Evolutionary conservation across 2,888 invertebrate species (phyloP).

Genomic region (Dynastes tityus): DNA sequence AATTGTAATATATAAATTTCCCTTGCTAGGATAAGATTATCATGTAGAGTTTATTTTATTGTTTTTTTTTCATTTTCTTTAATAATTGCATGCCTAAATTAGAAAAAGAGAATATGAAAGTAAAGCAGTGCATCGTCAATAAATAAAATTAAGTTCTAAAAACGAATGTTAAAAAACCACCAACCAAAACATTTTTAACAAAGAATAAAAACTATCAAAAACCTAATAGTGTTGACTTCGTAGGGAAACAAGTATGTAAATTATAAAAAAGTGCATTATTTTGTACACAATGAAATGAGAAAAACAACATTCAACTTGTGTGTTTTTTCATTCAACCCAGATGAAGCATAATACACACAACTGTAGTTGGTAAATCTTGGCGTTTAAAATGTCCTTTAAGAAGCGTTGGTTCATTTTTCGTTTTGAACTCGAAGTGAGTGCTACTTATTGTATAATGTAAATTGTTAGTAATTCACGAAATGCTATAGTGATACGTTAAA

Average conservation of each 20-base stretch:
- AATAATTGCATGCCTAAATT: constrained; percentile 8
- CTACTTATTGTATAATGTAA: constrained; percentile 8
- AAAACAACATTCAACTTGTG: constrained; percentile 8
- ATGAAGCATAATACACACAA: neutral
- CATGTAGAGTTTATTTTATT: too few species aligned
- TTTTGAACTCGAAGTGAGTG: constrained; percentile 17
- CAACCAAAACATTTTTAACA: constrained; percentile 37
- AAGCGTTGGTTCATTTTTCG: constrained; percentile 18
- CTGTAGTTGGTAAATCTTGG: constrained; percentile 13
- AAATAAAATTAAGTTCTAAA: constrained; percentile 30
- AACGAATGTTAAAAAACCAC: constrained; percentile 9
- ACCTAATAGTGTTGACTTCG: constrained; percentile 16
- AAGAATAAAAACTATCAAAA: constrained; percentile 34
- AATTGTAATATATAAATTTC: too few species aligned
- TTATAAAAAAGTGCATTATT: constrained; percentile 54
- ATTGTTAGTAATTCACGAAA: constrained; percentile 15
- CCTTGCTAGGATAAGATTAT: too few species aligned
- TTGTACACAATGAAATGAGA: constrained; percentile 44
- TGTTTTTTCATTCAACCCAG: constrained; percentile 9
- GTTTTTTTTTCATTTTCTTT: neutral
- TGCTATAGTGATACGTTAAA: neutral
- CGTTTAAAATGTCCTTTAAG: constrained; percentile 13
- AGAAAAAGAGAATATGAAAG: constrained; percentile 4
- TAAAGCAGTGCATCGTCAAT: constrained; percentile 11
- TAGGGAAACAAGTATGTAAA: constrained; percentile 19